Conservation (phyloP, 2,888 invertebrate species). For the Nomada goodeniana region DNA sequence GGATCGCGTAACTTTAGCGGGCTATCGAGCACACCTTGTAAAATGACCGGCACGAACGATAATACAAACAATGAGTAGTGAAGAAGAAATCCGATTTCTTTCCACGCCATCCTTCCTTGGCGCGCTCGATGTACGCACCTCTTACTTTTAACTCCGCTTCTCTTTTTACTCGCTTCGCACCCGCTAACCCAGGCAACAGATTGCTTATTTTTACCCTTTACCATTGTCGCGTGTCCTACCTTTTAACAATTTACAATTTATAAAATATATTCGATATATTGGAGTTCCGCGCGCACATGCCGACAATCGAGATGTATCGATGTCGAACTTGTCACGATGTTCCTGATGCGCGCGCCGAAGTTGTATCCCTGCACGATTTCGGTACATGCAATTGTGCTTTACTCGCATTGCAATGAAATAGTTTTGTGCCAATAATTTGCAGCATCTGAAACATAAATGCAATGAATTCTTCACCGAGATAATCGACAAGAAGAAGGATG, state of each 20-base stretch:
- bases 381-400: not conserved
- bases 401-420: not conserved
- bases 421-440: conserved; percentile 1
- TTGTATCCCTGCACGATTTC: not conserved
- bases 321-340: too few relatives aligned
- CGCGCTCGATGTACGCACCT: too few relatives aligned
- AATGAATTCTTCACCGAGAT: not conserved
- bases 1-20: not conserved
- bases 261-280: too few relatives aligned
- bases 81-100: conserved; percentile 23
- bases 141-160: too few relatives aligned
- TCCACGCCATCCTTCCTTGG: not conserved
- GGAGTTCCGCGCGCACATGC: too few relatives aligned
- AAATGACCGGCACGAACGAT: conserved; percentile 47
- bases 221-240: too few relatives aligned
- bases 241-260: too few relatives aligned
- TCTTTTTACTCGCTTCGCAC: too few relatives aligned
- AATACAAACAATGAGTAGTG: conserved; percentile 55
- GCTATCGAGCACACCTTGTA: conserved; percentile 30
- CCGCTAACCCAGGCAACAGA: too few relatives aligned
- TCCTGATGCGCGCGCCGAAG: too few relatives aligned
- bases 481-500: conserved; percentile 10
- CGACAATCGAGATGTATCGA: not conserved
- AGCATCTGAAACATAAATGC: conserved; percentile 4
- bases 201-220: too few relatives aligned